phyloP scores from a whole-genome alignment of 1,140 invertebrate genomes.

The Orchesella cincta region DNA sequence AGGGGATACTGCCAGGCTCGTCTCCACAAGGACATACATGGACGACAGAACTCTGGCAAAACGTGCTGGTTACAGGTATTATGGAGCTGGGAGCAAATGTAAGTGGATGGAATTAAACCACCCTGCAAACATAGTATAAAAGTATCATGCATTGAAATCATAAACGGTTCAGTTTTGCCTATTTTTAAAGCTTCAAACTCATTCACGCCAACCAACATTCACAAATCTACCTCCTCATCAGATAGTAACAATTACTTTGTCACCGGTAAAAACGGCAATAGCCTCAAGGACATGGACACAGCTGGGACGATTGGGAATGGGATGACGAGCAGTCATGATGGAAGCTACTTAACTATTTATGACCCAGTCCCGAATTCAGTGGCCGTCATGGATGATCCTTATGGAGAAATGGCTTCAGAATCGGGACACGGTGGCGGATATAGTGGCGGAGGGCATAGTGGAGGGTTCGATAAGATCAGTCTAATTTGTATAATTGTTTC shows the following conservation, averaged over 20 bases:
- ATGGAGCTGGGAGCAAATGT: slow-evolving; percentile 14
- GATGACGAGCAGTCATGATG: neutral
- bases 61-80: neutral
- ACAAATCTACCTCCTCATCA: neutral
- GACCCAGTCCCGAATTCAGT: neutral
- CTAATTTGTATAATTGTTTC: no score
- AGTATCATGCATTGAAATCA: no score
- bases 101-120: neutral
- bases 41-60: slow-evolving; percentile 25
- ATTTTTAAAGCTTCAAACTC: slow-evolving; percentile 11
- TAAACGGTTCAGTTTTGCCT: no score
- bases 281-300: slow-evolving; percentile 1
- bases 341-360: neutral
- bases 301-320: neutral
- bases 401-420: slow-evolving; percentile 10
- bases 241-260: slow-evolving; percentile 12
- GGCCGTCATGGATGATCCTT: neutral
- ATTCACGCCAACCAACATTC: neutral
- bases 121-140: no score
- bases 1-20: neutral
- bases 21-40: neutral
- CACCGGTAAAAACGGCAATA: neutral
- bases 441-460: slow-evolving; percentile 20
- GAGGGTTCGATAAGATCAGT: no score
- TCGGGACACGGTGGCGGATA: slow-evolving; percentile 21